These are phyloP conservation scores for Podarcis lilfordi DNA, from an alignment of 2,797 vertebrate genomes.

Conservation along the genomic window DNA sequence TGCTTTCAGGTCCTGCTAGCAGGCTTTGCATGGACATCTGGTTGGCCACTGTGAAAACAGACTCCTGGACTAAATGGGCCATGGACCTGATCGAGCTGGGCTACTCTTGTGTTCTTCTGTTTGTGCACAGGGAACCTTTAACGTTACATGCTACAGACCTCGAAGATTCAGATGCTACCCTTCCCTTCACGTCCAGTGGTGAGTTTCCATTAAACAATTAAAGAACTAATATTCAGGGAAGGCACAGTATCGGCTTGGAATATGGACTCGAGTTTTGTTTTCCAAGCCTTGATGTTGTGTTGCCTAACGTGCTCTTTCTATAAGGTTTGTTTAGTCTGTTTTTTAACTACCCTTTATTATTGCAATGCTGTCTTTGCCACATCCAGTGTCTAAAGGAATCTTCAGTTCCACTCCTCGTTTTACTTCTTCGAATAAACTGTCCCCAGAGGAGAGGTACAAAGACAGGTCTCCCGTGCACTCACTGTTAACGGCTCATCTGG, in stretches of 20 bases:
- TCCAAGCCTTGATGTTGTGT: background rate
- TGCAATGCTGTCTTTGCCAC: constrained; percentile 35
- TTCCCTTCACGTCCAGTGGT: constrained; percentile 70
- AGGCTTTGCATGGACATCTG: too few species aligned
- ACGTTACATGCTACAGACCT: constrained; percentile 58
- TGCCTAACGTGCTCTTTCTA: too few species aligned
- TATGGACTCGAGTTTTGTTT: background rate
- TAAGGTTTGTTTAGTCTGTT: background rate
- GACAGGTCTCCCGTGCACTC: constrained; percentile 83
- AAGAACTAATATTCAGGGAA: background rate
- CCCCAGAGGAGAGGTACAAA: constrained; percentile 46
- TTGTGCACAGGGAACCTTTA: constrained; percentile 75
- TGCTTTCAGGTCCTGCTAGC: too few species aligned
- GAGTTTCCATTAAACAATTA: constrained; percentile 64
- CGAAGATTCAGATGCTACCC: constrained; percentile 48
- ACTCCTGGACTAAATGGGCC: too few species aligned
- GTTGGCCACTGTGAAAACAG: too few species aligned
- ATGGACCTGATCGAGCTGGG: too few species aligned
- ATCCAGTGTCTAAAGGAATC: constrained; percentile 49
- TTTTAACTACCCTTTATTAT: background rate
- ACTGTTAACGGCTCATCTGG: constrained; percentile 72
- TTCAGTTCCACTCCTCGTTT: constrained; percentile 52
- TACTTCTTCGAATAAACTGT: constrained; percentile 61
- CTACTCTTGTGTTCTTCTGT: background rate
- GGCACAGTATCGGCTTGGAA: background rate